Base-by-base conservation (phyloP, 2,797 vertebrate species). In the Enteromius thamalakanensis region DNA sequence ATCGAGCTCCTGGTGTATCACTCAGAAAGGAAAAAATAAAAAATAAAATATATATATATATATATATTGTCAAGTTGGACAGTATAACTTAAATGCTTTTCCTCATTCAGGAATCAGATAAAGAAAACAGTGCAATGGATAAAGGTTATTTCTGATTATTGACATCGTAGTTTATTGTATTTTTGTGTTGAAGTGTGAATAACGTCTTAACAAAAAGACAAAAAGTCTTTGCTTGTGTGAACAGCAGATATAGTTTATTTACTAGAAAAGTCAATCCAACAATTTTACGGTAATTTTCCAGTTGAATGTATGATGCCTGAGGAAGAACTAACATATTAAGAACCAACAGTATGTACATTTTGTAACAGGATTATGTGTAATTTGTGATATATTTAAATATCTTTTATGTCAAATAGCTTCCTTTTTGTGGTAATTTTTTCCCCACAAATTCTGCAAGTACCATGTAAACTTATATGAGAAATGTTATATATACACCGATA, bases 191-290 rank as follows among this genome's bases (percentile, higher is more conserved):
- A 69, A 40, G 21, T 23, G n/a, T 69, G 67, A 45, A 23, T n/a
- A 69, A 42, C 11, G 26, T 69, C 67, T 70, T 70, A 45, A 15
- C 14, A 47, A 70, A 70, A 26, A 70, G 15, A 74, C 47, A 51
- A 7, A 70, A 53, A 32, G 70, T 3, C 4, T 32, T 19, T 70
- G 23, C 9, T 34, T 53, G 49, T 74, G 10, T 53, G 47, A 12
- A 53, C 29, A 34, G 71, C 71, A 74, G 17, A 74, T 29, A 32
- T 32, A 9, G 9, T 72, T 14, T 32, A 21, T 51, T 72, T 34
- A 72, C 8, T 26, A 53, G 26, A 74, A 53, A 74, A 14, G 19
- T 34, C 5, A 74, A 34, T 53, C 71, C 17, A 72, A 72, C 26
- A 72, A 17, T 51, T 51, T 12, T 49, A 53, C 3, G 9, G 19